Percentiles rank a stretch among this genome's conserved stretches.
Evolutionary conservation across 2,797 vertebrate species (phyloP).

Genomic region (Gastrophryne carolinensis): DNA sequence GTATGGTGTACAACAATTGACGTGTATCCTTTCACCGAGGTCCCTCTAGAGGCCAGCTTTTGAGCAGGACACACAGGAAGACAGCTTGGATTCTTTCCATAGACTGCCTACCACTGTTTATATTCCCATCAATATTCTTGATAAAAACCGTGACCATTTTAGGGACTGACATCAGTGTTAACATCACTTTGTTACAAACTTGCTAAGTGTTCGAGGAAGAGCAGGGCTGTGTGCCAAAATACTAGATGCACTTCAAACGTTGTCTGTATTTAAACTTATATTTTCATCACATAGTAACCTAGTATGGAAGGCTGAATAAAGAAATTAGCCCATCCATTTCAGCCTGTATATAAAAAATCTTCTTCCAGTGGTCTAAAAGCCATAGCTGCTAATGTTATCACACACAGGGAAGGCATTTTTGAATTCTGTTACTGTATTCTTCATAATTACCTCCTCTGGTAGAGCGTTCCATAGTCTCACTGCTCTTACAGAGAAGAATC

Average conservation of each 20-base stretch:
- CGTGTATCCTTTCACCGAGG: neutral
- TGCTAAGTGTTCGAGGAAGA: neutral
- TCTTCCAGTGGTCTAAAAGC: no score
- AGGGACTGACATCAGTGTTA: neutral
- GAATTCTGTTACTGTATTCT: no score
- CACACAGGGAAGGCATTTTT: no score
- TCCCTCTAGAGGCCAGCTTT: neutral
- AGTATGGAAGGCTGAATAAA: no score
- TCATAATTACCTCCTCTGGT: no score
- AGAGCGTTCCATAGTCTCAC: no score
- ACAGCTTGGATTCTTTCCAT: neutral
- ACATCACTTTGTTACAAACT: neutral
- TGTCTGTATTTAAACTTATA: no score
- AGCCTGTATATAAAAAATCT: no score
- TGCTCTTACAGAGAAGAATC: no score
- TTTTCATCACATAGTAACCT: neutral
- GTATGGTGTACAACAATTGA: neutral
- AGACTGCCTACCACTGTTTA: constrained; percentile 16
- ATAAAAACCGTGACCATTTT: constrained; percentile 24
- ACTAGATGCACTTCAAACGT: neutral
- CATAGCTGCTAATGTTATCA: no score
- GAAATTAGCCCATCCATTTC: no score
- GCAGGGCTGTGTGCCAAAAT: neutral
- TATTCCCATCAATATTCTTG: constrained; percentile 21
- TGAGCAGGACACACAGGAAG: constrained; percentile 32